A percentile compares a stretch with the other conserved stretches of the same genome.
Evolutionary conservation across 2,113 vertebrate species (phyloP).

Genomic region (Hemiprocne comata): DNA sequence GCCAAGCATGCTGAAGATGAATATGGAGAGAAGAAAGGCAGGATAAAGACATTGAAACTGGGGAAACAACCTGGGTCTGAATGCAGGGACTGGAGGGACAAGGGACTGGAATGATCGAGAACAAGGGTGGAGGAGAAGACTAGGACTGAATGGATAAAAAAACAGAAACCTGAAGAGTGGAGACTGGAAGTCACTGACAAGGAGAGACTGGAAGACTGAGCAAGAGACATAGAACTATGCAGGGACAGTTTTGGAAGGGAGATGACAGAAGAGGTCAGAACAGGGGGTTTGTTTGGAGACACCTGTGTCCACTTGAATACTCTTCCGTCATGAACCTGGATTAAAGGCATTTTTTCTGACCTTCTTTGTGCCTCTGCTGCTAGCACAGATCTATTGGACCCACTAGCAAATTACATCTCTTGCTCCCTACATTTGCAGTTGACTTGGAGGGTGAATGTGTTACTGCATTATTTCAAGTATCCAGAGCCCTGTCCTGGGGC

Average conservation of each 20-base stretch:
- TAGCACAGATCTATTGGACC: background rate
- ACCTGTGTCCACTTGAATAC: background rate
- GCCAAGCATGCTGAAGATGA: background rate
- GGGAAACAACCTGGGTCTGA: background rate
- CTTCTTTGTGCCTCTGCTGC: background rate
- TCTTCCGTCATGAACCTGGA: background rate
- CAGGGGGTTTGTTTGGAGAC: background rate
- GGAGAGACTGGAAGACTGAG: background rate
- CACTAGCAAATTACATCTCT: background rate
- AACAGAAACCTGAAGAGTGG: background rate
- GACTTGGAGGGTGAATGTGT: background rate
- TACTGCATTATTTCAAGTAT: background rate
- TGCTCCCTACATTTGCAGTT: background rate
- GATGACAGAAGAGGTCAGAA: background rate
- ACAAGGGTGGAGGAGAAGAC: background rate
- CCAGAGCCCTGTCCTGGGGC: background rate
- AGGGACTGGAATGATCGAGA: background rate
- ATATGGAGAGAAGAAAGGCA: background rate
- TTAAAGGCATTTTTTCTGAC: background rate
- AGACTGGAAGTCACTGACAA: background rate
- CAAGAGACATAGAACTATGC: background rate
- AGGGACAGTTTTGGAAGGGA: background rate
- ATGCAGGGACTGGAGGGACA: rapidly evolving
- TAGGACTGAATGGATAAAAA: background rate
- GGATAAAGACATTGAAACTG: background rate